Conservation (phyloP, 2,113 vertebrate species). For the Acrocephalus arundinaceus region DNA sequence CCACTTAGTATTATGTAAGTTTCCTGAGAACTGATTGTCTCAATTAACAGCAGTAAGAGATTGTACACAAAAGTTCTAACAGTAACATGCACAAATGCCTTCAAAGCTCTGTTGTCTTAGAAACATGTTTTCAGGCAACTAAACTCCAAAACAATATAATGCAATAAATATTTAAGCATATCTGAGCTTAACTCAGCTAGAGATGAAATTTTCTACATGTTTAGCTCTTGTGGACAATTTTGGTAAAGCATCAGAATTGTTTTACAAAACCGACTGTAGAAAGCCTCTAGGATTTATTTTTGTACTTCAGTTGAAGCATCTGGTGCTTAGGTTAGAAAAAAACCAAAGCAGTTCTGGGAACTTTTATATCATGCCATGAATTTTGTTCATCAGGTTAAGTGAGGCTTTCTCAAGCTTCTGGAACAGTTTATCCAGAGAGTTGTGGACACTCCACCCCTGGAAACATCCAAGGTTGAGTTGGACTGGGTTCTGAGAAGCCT, state of each 20-base stretch:
- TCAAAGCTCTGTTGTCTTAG: background rate
- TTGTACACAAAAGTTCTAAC: background rate
- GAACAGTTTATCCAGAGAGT: background rate
- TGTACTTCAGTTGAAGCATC: background rate
- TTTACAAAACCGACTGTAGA: background rate
- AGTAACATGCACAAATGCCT: background rate
- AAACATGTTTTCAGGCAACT: background rate
- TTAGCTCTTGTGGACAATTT: background rate
- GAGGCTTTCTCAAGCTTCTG: background rate
- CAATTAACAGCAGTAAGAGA: background rate
- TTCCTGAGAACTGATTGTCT: background rate
- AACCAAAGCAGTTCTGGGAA: background rate
- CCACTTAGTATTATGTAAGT: background rate
- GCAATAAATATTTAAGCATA: background rate
- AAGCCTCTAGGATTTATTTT: background rate
- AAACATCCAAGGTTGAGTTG: background rate
- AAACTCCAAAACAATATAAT: background rate
- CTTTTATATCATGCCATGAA: background rate
- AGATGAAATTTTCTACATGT: background rate
- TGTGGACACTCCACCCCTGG: background rate
- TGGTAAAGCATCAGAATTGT: background rate
- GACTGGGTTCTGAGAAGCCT: background rate
- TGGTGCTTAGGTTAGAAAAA: background rate
- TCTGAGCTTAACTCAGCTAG: background rate
- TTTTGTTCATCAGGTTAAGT: background rate